Conservation (phyloP, 35 echinoderm and acorn worm species). For the Apostichopus japonicus region DNA sequence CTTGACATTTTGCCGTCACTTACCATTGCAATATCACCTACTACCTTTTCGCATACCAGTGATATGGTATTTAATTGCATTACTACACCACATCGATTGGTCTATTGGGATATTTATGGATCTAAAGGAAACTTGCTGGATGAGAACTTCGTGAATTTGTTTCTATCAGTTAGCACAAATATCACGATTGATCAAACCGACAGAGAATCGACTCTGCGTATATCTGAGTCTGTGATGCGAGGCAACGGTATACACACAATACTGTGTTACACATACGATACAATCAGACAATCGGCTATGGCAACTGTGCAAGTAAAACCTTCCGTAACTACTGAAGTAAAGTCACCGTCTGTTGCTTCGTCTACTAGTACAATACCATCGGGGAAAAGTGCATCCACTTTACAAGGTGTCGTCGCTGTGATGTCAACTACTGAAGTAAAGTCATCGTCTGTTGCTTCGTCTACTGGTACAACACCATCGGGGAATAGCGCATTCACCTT, state of each 20-base stretch:
- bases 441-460: neutral
- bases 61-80: neutral
- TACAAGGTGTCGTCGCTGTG: neutral
- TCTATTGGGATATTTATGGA: slow-evolving; percentile 1
- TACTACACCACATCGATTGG: neutral
- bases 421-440: too few species aligned
- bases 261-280: neutral
- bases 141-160: neutral
- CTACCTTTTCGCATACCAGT: neutral
- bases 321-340: too few species aligned
- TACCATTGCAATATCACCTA: neutral
- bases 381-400: neutral
- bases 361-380: neutral
- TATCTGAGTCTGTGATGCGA: neutral
- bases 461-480: neutral
- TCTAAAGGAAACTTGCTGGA: neutral
- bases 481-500: neutral
- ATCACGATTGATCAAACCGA: neutral
- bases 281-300: neutral
- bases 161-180: neutral
- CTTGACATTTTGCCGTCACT: neutral
- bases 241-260: slow-evolving; percentile 31
- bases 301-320: neutral
- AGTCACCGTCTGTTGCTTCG: neutral
- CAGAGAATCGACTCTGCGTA: neutral